Conservation (phyloP, 2,888 invertebrate species). For the Tyria jacobaeae region DNA sequence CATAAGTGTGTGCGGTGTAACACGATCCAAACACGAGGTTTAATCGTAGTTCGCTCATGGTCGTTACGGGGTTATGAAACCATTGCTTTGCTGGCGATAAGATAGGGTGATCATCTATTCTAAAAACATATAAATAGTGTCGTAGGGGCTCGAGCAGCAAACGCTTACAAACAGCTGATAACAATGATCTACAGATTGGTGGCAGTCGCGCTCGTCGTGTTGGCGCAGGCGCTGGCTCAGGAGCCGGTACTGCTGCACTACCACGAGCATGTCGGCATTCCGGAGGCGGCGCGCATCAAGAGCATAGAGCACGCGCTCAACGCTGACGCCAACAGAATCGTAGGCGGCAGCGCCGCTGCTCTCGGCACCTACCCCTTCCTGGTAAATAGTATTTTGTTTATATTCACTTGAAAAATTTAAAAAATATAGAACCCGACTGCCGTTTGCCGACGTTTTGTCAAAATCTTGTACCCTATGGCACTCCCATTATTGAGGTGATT, state of each 20-base stretch:
- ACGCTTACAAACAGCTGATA: neutral
- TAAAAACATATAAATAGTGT: slow-evolving; percentile 6
- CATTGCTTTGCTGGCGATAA: slow-evolving; percentile 5
- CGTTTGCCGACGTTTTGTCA: too few relatives aligned
- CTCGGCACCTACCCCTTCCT: slow-evolving; percentile 46
- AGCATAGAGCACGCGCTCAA: slow-evolving; percentile 36
- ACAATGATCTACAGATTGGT: slow-evolving; percentile 31
- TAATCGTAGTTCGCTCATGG: neutral
- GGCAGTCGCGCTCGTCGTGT: slow-evolving; percentile 12
- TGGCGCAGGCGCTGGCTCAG: slow-evolving; percentile 17
- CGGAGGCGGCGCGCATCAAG: slow-evolving; percentile 47
- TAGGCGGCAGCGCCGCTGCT: slow-evolving; percentile 35
- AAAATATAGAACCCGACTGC: too few relatives aligned
- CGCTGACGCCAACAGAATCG: slow-evolving; percentile 28
- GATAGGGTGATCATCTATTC: slow-evolving; percentile 11
- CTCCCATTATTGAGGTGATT: too few relatives aligned
- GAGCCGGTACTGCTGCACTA: slow-evolving; percentile 35
- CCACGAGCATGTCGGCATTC: slow-evolving; percentile 46
- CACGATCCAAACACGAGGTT: neutral
- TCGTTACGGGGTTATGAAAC: slow-evolving; percentile 1
- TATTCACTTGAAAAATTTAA: neutral
- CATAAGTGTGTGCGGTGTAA: neutral
- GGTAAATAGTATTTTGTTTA: slow-evolving; percentile 18
- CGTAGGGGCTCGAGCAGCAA: neutral
- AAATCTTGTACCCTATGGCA: too few relatives aligned